Percentiles rank a stretch among this genome's conserved stretches.
These are phyloP conservation scores for Champsocephalus gunnari DNA, from an alignment of 2,797 vertebrate genomes.

Conservation along the genomic window DNA sequence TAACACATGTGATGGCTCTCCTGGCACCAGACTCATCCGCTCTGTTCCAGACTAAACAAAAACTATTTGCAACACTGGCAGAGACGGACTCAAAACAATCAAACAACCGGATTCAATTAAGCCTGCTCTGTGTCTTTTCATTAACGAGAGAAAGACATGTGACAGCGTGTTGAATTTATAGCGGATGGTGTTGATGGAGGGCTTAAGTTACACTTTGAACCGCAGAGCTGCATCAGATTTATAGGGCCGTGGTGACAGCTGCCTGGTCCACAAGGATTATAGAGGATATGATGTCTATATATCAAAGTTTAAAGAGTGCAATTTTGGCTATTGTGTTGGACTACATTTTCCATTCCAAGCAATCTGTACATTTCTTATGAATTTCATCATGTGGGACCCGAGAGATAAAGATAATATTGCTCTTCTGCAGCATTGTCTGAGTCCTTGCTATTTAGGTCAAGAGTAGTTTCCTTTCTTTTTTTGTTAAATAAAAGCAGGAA, in stretches of 20 bases:
- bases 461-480: conserved; percentile 21
- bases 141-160: conserved; percentile 60
- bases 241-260: conserved; percentile 72
- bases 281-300: conserved; percentile 70
- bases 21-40: conserved; percentile 48
- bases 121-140: conserved; percentile 62
- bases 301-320: conserved; percentile 70
- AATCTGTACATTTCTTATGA: conserved; percentile 60
- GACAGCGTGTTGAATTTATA: conserved; percentile 75
- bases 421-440: conserved; percentile 45
- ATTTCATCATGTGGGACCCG: conserved; percentile 61
- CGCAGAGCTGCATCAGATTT: conserved; percentile 66
- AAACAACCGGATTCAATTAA: conserved; percentile 72
- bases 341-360: conserved; percentile 41
- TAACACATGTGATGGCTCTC: conserved; percentile 49
- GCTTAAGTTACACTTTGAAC: conserved; percentile 71
- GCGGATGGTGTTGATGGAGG: conserved; percentile 66
- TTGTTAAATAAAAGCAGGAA: conserved; percentile 9
- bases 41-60: conserved; percentile 73
- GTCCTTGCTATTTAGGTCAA: conserved; percentile 51
- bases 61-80: conserved; percentile 64
- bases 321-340: conserved; percentile 45
- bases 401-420: conserved; percentile 50
- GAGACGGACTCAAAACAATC: conserved; percentile 74
- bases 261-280: conserved; percentile 67